A percentile compares a stretch with the other conserved stretches of the same genome.
Conservation (phyloP, 1,140 invertebrate species). For the Tetramorium alpestre region DNA sequence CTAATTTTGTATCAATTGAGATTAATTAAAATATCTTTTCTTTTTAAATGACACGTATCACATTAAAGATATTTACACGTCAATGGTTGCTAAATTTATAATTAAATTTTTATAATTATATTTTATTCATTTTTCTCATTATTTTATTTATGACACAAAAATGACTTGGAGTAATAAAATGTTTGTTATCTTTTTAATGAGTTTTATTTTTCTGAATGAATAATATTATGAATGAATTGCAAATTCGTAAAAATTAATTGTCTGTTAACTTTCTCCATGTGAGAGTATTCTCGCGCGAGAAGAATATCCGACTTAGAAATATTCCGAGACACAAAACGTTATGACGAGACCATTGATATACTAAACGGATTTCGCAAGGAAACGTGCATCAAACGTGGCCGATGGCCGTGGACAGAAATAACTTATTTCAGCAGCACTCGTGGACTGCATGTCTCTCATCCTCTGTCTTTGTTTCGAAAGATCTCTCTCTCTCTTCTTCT, state of each 20-base stretch:
- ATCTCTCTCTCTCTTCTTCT: neutral
- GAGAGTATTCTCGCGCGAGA: neutral
- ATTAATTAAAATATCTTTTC: neutral
- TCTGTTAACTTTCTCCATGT: neutral
- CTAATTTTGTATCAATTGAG: neutral
- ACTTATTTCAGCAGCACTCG: slow-evolving; percentile 65
- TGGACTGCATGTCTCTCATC: slow-evolving; percentile 63
- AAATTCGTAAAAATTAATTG: neutral
- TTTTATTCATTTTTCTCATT: neutral
- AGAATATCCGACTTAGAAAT: slow-evolving; percentile 60
- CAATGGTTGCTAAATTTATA: neutral
- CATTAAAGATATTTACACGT: neutral
- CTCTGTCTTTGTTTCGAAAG: slow-evolving; percentile 16
- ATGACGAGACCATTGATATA: slow-evolving; percentile 70
- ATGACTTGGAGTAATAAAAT: neutral
- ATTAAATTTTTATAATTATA: neutral
- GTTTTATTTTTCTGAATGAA: neutral
- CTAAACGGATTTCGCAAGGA: slow-evolving; percentile 76
- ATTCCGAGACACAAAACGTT: slow-evolving; percentile 59
- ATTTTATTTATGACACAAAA: neutral
- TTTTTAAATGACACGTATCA: neutral
- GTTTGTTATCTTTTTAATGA: neutral
- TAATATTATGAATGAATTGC: neutral
- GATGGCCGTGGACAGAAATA: slow-evolving; percentile 77
- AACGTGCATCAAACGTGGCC: slow-evolving; percentile 70